A percentile compares a stretch with the other conserved stretches of the same genome.
Evolutionary conservation across 1,140 invertebrate species (phyloP).

Genomic region (Leguminivora glycinivorella): DNA sequence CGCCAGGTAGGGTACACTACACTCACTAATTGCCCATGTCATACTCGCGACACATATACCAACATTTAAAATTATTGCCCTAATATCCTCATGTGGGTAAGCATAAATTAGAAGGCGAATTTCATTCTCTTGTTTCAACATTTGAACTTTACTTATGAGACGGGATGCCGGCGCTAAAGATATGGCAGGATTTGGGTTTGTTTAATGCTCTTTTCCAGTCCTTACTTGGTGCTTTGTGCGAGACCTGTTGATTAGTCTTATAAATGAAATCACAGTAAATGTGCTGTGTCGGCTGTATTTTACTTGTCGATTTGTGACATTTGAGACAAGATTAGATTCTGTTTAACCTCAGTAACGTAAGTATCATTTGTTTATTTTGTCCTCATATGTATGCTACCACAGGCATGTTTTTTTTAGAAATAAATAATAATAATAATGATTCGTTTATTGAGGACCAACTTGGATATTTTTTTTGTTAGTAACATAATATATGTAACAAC

Average conservation of each 20-base stretch:
- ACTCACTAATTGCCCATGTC: conserved; percentile 58
- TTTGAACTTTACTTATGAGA: conserved; percentile 64
- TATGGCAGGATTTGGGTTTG: conserved; percentile 22
- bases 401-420: no score
- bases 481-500: no score
- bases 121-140: conserved; percentile 68
- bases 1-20: neutral
- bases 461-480: no score
- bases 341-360: neutral
- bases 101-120: conserved; percentile 69
- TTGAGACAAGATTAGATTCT: neutral
- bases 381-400: no score
- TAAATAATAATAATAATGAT: no score
- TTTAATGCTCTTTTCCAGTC: conserved; percentile 21
- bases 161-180: conserved; percentile 33
- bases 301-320: neutral
- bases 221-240: conserved; percentile 23
- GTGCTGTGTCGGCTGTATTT: conserved; percentile 19
- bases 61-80: conserved; percentile 48
- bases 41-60: conserved; percentile 53
- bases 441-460: no score
- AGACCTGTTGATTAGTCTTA: conserved; percentile 26
- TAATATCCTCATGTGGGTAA: conserved; percentile 58
- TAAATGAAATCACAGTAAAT: conserved; percentile 25
- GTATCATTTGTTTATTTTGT: no score